phyloP scores from a whole-genome alignment of 2,888 invertebrate genomes.

The Tridacna gigas region DNA sequence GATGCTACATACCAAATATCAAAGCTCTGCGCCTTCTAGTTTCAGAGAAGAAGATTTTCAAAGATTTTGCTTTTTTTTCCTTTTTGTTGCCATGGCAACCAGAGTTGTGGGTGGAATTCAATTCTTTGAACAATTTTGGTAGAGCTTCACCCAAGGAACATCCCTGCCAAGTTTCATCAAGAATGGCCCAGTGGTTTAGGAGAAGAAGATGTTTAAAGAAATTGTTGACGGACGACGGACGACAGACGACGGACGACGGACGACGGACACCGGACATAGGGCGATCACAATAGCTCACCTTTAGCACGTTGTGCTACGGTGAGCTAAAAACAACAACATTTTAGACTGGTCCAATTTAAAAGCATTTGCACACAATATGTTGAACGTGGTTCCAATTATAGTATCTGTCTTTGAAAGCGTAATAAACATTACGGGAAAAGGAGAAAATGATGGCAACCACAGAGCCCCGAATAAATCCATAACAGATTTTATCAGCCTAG shows the following conservation, averaged over 20 bases:
- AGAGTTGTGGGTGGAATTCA: background rate
- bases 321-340: background rate
- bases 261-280: background rate
- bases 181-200: background rate
- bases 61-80: background rate
- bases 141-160: background rate
- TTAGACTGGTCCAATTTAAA: too few species aligned
- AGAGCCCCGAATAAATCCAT: too few species aligned
- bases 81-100: background rate
- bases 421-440: too few species aligned
- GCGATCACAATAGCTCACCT: background rate
- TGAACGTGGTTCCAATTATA: too few species aligned
- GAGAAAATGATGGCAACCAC: too few species aligned
- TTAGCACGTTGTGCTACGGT: background rate
- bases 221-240: background rate
- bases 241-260: background rate
- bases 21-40: background rate
- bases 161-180: background rate
- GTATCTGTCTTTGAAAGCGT: too few species aligned
- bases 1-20: background rate
- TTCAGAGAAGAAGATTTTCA: background rate
- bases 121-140: background rate
- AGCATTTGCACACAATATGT: too few species aligned
- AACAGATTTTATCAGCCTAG: too few species aligned
- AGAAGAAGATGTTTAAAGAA: background rate